These are phyloP conservation scores for Caenorhabditis angaria DNA, from an alignment of 2,888 invertebrate genomes.

Conservation along the genomic window DNA sequence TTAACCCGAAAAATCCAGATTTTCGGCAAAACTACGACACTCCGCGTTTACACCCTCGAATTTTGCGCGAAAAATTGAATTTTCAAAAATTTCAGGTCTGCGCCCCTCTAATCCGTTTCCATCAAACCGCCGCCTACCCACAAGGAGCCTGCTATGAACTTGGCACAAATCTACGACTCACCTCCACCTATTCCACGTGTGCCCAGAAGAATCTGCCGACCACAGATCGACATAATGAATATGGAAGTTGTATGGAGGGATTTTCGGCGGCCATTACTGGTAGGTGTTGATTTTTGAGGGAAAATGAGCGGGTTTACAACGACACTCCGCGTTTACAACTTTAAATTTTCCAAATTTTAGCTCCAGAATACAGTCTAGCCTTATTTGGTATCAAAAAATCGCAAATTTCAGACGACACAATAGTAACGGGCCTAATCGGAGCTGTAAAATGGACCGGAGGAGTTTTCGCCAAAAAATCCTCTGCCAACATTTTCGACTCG, in stretches of 20 bases:
- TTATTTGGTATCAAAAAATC: neutral
- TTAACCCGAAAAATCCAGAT: no score
- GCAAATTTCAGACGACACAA: conserved; percentile 48
- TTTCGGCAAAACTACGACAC: no score
- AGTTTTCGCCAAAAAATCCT: conserved; percentile 56
- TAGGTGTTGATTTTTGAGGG: no score
- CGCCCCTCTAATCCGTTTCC: conserved; percentile 67
- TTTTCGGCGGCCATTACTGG: conserved; percentile 68
- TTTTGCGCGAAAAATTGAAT: no score
- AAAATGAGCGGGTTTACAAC: no score
- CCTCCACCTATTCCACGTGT: conserved; percentile 47
- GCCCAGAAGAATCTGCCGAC: conserved; percentile 54
- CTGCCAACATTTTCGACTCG: conserved; percentile 36
- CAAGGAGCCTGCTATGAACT: conserved; percentile 70
- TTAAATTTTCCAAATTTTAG: no score
- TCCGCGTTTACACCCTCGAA: no score
- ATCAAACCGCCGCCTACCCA: conserved; percentile 61
- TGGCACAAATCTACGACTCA: conserved; percentile 43
- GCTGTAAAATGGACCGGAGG: conserved; percentile 71
- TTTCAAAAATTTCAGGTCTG: conserved; percentile 59
- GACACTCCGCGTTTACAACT: no score
- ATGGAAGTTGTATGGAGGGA: conserved; percentile 71
- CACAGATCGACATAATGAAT: conserved; percentile 68
- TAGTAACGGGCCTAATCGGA: conserved; percentile 69
- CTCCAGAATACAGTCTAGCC: no score